A percentile compares a stretch with the other conserved stretches of the same genome.
Evolutionary conservation across 2,888 invertebrate species (phyloP).

Genomic region (Prenolepis imparis): DNA sequence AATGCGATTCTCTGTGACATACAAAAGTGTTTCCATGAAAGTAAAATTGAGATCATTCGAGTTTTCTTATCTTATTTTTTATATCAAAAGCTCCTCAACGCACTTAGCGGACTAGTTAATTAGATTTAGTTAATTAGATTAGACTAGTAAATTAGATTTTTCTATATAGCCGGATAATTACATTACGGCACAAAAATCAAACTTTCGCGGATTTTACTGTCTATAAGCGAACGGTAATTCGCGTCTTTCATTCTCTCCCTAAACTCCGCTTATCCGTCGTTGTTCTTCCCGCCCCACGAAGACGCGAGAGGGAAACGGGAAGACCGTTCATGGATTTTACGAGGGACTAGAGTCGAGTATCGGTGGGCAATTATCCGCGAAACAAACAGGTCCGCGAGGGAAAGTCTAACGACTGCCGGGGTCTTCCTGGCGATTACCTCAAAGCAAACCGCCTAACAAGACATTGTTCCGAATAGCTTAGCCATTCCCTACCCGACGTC

Average conservation of each 20-base stretch:
- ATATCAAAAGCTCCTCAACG: neutral
- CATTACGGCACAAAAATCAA: slow-evolving; percentile 13
- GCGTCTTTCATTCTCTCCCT: slow-evolving; percentile 13
- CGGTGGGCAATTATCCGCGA: slow-evolving; percentile 79
- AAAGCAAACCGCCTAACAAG: slow-evolving; percentile 85
- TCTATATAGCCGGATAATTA: slow-evolving; percentile 27
- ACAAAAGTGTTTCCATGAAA: neutral
- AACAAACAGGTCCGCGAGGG: slow-evolving; percentile 79
- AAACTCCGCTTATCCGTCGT: slow-evolving; percentile 24
- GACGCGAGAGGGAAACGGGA: slow-evolving; percentile 57
- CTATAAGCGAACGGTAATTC: slow-evolving; percentile 24
- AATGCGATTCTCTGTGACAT: neutral
- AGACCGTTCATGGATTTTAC: slow-evolving; percentile 76
- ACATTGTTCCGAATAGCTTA: slow-evolving; percentile 85
- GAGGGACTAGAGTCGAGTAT: slow-evolving; percentile 77
- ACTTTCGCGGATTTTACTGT: slow-evolving; percentile 44
- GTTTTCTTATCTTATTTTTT: neutral
- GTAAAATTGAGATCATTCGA: neutral
- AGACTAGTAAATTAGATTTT: neutral
- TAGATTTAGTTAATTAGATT: too few species aligned
- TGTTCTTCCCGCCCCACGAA: slow-evolving; percentile 57
- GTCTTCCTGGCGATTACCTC: slow-evolving; percentile 83
- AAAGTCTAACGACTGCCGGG: slow-evolving; percentile 80
- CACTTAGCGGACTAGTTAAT: neutral
- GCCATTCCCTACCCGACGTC: slow-evolving; percentile 76